These are phyloP conservation scores for Apolygus lucorum DNA, from an alignment of 1,140 invertebrate genomes.

Conservation along the genomic window DNA sequence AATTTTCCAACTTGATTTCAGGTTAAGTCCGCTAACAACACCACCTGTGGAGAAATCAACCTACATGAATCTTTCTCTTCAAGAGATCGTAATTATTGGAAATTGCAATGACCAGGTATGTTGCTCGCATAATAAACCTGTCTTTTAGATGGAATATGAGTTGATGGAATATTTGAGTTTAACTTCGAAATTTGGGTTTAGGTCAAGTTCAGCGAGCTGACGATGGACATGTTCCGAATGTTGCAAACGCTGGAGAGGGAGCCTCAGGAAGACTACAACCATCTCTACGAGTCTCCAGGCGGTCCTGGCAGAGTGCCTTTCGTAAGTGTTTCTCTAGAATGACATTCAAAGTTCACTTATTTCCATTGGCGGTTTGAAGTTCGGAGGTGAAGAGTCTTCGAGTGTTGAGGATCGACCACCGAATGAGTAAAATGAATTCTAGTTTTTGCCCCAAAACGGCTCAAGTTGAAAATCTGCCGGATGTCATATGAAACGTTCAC, in stretches of 20 bases:
- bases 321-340: no score
- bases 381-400: no score
- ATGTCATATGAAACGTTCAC: no score
- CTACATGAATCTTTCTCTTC: constrained; percentile 75
- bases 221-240: constrained; percentile 97
- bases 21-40: constrained; percentile 73
- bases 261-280: constrained; percentile 72
- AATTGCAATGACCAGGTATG: constrained; percentile 78
- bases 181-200: constrained; percentile 33
- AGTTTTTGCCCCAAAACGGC: no score
- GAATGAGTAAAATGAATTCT: no score
- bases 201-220: constrained; percentile 96
- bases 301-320: constrained; percentile 65
- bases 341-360: no score
- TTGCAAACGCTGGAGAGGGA: constrained; percentile 89
- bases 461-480: no score
- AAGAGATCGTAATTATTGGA: constrained; percentile 92
- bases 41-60: constrained; percentile 79
- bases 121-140: background rate
- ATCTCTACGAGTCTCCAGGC: constrained; percentile 78
- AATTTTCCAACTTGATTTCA: no score
- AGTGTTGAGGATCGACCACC: no score
- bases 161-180: no score
- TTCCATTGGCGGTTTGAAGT: no score
- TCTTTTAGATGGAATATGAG: no score